phyloP scores from a whole-genome alignment of 2,888 invertebrate species.

The Bruchidius siliquastri region DNA sequence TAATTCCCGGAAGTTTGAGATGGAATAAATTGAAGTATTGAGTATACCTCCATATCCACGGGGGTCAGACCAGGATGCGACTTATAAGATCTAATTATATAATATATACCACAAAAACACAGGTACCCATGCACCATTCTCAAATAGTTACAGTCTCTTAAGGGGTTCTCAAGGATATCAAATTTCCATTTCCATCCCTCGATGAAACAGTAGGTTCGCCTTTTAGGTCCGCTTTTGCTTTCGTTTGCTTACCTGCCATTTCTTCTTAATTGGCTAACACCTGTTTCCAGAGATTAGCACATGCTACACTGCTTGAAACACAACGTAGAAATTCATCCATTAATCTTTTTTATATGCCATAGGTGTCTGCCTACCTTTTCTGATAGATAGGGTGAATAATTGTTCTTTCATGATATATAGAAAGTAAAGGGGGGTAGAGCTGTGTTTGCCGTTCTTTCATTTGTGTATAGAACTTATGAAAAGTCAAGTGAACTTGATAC shows the following conservation, averaged over 20 bases:
- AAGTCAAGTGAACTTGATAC: too few relatives aligned
- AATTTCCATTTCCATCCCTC: neutral
- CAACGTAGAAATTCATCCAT: neutral
- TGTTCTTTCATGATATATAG: neutral
- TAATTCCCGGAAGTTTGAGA: too few relatives aligned
- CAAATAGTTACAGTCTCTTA: neutral
- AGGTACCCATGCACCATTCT: neutral
- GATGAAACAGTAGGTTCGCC: neutral
- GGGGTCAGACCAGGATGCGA: too few relatives aligned
- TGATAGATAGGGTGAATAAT: neutral
- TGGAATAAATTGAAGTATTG: too few relatives aligned
- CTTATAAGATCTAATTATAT: too few relatives aligned
- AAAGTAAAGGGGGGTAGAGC: neutral
- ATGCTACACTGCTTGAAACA: constrained; percentile 14
- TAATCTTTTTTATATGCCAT: neutral
- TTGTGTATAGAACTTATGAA: too few relatives aligned
- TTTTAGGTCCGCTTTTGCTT: constrained; percentile 32
- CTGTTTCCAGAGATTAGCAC: constrained; percentile 28
- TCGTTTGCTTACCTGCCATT: constrained; percentile 27
- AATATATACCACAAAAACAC: neutral
- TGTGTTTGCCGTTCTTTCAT: too few relatives aligned
- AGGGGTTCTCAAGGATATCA: neutral
- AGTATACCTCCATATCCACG: too few relatives aligned
- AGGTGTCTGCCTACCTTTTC: neutral
- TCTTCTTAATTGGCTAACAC: constrained; percentile 32